Evolutionary conservation across 1,140 invertebrate species (phyloP).

Genomic region (Agrypnia vestita): DNA sequence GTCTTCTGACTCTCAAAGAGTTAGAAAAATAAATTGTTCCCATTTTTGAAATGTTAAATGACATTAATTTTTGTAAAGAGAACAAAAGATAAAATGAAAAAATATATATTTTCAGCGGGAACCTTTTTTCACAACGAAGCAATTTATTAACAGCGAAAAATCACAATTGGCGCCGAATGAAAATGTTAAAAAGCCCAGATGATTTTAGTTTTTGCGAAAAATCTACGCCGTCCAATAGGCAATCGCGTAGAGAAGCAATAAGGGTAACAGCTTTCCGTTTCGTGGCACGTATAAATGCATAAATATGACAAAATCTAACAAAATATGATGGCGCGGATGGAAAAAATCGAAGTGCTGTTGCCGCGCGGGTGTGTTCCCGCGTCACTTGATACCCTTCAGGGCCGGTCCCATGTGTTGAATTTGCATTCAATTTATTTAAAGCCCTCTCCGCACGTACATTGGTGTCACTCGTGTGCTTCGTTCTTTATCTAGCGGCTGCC

Average conservation of each 20-base stretch:
- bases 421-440: slow-evolving; percentile 53
- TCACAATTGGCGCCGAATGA: background rate
- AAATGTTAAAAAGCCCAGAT: background rate
- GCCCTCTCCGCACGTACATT: slow-evolving; percentile 31
- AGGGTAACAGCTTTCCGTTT: background rate
- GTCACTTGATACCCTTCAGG: slow-evolving; percentile 24
- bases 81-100: too few relatives aligned
- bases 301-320: slow-evolving; percentile 22
- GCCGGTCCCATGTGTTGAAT: slow-evolving; percentile 40
- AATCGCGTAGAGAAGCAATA: slow-evolving; percentile 2
- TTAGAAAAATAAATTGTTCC: too few relatives aligned
- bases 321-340: slow-evolving; percentile 20
- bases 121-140: too few relatives aligned
- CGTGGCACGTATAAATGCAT: slow-evolving; percentile 20
- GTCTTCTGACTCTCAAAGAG: too few relatives aligned
- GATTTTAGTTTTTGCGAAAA: slow-evolving; percentile 36
- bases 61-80: too few relatives aligned
- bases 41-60: too few relatives aligned
- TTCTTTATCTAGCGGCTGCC: background rate
- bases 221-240: slow-evolving; percentile 29
- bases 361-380: slow-evolving; percentile 9
- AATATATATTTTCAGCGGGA: too few relatives aligned
- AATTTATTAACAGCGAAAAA: background rate
- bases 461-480: slow-evolving; percentile 24
- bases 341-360: slow-evolving; percentile 26